Percentiles rank a stretch among this genome's conserved stretches.
phyloP scores from a whole-genome alignment of 2,888 invertebrate species.

The Caenorhabditis drosophilae region DNA sequence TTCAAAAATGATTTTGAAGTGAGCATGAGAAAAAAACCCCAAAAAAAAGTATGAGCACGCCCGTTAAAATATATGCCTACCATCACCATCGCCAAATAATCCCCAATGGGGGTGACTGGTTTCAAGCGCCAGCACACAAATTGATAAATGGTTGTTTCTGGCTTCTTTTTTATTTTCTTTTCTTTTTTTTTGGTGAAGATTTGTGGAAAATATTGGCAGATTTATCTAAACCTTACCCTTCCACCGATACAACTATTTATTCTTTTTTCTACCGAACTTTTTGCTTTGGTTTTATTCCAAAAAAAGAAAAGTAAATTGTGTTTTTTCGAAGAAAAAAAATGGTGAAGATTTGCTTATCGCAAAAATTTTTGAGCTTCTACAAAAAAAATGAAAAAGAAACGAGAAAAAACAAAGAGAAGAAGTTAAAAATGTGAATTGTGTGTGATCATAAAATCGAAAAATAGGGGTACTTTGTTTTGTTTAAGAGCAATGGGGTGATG shows the following conservation, averaged over 20 bases:
- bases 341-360: slow-evolving; percentile 1
- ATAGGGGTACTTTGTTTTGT: neutral
- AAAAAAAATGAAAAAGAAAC: slow-evolving; percentile 10
- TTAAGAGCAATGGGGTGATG: neutral
- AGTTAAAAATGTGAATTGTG: no score
- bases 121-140: slow-evolving; percentile 23
- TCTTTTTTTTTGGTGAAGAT: slow-evolving; percentile 21
- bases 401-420: slow-evolving; percentile 3
- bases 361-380: neutral
- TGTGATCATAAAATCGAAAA: no score
- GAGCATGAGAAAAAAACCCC: no score
- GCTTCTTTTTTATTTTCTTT: no score
- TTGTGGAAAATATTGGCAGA: slow-evolving; percentile 27
- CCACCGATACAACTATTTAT: no score
- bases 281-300: no score
- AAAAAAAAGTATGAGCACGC: no score
- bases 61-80: no score
- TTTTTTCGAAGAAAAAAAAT: neutral
- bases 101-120: slow-evolving; percentile 34
- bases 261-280: neutral
- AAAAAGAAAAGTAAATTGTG: no score
- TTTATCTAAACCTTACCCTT: no score
- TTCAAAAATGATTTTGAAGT: no score
- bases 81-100: slow-evolving; percentile 19
- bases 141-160: slow-evolving; percentile 43